Base-by-base conservation (phyloP, 2,113 vertebrate genomes). In the Rhinolophus ferrumequinum region DNA sequence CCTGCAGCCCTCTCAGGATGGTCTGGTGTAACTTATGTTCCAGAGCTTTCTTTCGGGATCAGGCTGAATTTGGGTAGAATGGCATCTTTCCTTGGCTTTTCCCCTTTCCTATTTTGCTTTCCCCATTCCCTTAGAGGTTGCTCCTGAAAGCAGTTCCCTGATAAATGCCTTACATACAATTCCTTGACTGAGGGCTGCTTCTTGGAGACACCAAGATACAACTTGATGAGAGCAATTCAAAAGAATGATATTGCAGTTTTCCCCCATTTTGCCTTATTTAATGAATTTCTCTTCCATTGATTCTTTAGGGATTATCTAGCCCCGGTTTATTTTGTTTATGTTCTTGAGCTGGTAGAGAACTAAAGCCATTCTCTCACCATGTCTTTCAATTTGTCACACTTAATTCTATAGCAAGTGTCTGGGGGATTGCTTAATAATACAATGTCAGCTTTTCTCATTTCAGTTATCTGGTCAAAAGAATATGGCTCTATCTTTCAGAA, bases 381-480 rank as follows among this genome's bases (percentile, higher is more conserved):
- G 52, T 8, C 19, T 93, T 95, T 93, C 75, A 90, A 56, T 62
- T 24, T 79, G 35, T 58, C 91, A 64, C n/a, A 58, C 47, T 64
- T 64, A 95, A 92, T 93, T 94, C 90, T 95, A 41, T 38, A 70
- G 87, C 22, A 86, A 94, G 83, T 8, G 4, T 86, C 82, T 72
- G 56, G 60, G 6, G 96, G 79, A 82, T 22, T 84, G 38, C 50
- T 80, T 96, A 94, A 90, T 89, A 95, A 97, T 18, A 76, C 41
- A 66, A 38, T 64, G 47, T 87, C 69, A 92, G 82, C 7, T 79
- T 92, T 97, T 95, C 93, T 96, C 85, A 95, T 95, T 95, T 86
- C 70, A 70, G 89, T 95, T 96, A 91, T 89, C 88, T 88, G 75
- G 79, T 82, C 83, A 89, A 89, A 94, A 88, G 79, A 97, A 87